Conservation (phyloP, 30 jellyfish, hydroid and myxozoan species). For the Cassiopea xamachana region DNA sequence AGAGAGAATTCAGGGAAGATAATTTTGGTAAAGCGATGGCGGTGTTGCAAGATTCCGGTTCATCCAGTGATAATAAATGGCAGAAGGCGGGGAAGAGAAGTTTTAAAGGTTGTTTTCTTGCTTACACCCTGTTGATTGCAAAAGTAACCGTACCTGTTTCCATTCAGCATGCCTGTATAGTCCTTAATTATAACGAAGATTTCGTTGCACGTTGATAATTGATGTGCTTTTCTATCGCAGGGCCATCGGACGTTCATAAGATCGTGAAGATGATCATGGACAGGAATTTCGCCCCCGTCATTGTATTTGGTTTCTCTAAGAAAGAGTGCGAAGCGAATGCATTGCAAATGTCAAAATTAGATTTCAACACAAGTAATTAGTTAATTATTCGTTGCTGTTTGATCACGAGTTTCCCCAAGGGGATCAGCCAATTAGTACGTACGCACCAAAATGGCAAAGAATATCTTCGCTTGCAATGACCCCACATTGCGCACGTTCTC, state of each 20-base stretch:
- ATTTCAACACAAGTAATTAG: slow-evolving; percentile 87
- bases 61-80: slow-evolving; percentile 71
- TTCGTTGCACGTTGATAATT: not conserved
- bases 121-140: too few relatives aligned
- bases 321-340: slow-evolving; percentile 99
- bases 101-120: slow-evolving; percentile 49
- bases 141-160: too few relatives aligned
- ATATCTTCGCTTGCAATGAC: too few relatives aligned
- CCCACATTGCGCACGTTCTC: too few relatives aligned
- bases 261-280: slow-evolving; percentile 94
- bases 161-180: too few relatives aligned
- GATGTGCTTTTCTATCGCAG: not conserved
- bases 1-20: slow-evolving; percentile 95
- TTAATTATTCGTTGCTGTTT: too few relatives aligned
- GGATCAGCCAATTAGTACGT: too few relatives aligned
- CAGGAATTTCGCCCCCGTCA: slow-evolving; percentile 96
- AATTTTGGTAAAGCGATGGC: slow-evolving; percentile 96
- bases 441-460: too few relatives aligned
- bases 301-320: slow-evolving; percentile 93
- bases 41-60: slow-evolving; percentile 77
- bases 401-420: too few relatives aligned
- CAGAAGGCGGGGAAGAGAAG: slow-evolving; percentile 80
- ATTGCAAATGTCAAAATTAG: slow-evolving; percentile 93
- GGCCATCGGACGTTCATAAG: slow-evolving; percentile 81
- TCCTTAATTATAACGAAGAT: too few relatives aligned